These are phyloP conservation scores for Lottia scabra DNA, from an alignment of 2,888 invertebrate species.

Conservation along the genomic window DNA sequence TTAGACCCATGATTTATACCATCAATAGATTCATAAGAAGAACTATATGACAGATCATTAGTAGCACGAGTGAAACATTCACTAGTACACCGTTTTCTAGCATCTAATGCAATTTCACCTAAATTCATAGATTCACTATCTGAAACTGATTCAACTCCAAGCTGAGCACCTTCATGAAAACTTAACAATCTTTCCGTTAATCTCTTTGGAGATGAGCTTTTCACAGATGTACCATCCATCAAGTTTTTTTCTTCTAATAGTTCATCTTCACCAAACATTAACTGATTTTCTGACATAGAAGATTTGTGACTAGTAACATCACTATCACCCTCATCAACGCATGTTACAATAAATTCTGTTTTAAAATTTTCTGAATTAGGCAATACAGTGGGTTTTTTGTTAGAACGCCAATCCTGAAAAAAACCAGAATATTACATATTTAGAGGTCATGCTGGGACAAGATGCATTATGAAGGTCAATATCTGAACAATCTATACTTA, in stretches of 20 bases:
- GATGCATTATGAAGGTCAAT: no score
- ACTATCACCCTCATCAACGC: not conserved
- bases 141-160: not conserved
- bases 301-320: not conserved
- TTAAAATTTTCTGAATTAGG: not conserved
- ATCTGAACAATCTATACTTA: no score
- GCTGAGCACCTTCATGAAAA: not conserved
- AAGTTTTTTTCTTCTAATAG: conserved; percentile 24
- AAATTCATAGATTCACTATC: conserved; percentile 1
- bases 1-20: conserved; percentile 29
- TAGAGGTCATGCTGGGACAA: no score
- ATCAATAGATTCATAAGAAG: conserved; percentile 43
- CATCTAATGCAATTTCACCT: conserved; percentile 31
- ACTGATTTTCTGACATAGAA: conserved; percentile 14
- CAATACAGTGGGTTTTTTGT: conserved; percentile 17
- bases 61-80: conserved; percentile 56
- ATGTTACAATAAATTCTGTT: not conserved
- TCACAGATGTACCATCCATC: conserved; percentile 31
- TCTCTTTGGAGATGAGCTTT: conserved; percentile 10
- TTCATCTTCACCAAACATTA: conserved; percentile 31
- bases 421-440: no score
- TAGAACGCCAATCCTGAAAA: conserved; percentile 30
- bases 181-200: not conserved
- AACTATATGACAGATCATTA: conserved; percentile 35
- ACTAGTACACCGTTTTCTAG: conserved; percentile 52